Conservation (phyloP, 1,140 invertebrate species). For the Drosophila pallidifrons region DNA sequence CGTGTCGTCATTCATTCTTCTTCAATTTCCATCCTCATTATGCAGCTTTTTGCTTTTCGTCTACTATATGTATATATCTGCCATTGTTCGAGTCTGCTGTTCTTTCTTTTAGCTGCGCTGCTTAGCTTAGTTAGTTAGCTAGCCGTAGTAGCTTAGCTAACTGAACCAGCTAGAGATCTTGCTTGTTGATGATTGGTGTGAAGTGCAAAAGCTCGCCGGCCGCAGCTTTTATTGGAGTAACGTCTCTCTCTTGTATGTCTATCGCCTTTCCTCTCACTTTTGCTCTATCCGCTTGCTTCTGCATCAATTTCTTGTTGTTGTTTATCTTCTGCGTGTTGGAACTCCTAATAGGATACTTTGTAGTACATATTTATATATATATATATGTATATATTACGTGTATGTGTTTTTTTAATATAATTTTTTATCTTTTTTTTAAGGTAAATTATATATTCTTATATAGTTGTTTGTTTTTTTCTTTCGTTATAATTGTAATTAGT, state of each 20-base stretch:
- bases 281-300: constrained; percentile 17
- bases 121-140: no score
- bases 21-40: constrained; percentile 43
- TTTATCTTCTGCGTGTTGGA: constrained; percentile 68
- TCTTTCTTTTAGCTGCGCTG: constrained; percentile 27
- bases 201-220: constrained; percentile 73
- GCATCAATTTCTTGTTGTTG: constrained; percentile 58
- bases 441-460: constrained; percentile 81
- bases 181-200: constrained; percentile 52
- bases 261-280: constrained; percentile 6
- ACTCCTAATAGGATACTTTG: constrained; percentile 74
- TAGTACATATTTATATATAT: constrained; percentile 50
- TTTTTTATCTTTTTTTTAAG: constrained; percentile 59
- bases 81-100: constrained; percentile 50
- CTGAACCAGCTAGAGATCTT: constrained; percentile 48
- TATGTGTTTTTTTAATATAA: constrained; percentile 44
- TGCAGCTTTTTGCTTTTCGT: constrained; percentile 58
- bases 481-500: constrained; percentile 79
- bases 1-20: constrained; percentile 33
- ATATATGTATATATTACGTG: constrained; percentile 10
- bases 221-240: constrained; percentile 62
- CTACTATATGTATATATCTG: constrained; percentile 37
- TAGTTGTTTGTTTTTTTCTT: constrained; percentile 69
- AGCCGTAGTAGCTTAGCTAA: constrained; percentile 37
- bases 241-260: constrained; percentile 18